Conservation (phyloP, 2,113 vertebrate genomes). For the Sorex araneus region DNA sequence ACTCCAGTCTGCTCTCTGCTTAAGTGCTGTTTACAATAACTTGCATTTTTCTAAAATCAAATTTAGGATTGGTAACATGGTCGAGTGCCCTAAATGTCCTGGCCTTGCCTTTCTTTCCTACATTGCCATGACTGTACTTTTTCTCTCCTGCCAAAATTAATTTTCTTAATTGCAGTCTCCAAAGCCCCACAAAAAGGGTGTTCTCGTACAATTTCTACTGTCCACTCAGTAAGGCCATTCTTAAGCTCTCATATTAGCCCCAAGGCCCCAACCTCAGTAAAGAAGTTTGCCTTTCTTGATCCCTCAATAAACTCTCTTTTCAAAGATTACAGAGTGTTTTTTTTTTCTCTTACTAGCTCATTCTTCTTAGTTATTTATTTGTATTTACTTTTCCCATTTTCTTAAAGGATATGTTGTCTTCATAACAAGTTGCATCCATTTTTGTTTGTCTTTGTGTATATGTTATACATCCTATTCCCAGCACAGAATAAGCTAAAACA, state of each 20-base stretch:
- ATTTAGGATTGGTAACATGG: not conserved
- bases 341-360: not conserved
- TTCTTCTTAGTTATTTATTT: slow-evolving; percentile 17
- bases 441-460: not conserved
- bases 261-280: not conserved
- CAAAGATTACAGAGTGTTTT: not conserved
- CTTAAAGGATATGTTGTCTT: slow-evolving; percentile 3
- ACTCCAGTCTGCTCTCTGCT: not conserved
- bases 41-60: not conserved
- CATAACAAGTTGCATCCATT: not conserved
- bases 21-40: not conserved
- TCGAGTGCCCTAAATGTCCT: not conserved
- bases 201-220: not conserved
- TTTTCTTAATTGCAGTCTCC: not conserved
- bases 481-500: not conserved
- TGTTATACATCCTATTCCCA: not conserved
- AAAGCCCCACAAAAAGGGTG: not conserved
- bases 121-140: not conserved
- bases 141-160: fast-evolving
- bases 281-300: not conserved
- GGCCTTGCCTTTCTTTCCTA: not conserved
- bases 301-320: not conserved
- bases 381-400: not conserved
- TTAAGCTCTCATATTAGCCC: not conserved
- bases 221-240: not conserved